Evolutionary conservation across 2,888 invertebrate species (phyloP).

Genomic region (Drosophila leonis): DNA sequence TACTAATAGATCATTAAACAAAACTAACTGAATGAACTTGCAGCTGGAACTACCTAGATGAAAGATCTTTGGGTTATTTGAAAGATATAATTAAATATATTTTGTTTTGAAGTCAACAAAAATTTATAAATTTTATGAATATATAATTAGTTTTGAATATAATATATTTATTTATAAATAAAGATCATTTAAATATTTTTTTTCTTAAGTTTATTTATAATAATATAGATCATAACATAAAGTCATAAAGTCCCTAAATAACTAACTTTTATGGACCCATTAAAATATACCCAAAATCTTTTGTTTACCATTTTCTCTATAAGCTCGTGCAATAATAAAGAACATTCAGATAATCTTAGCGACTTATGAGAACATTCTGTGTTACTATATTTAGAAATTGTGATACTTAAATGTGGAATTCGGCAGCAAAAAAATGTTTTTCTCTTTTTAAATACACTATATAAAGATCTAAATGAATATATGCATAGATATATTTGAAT

Average conservation of each 20-base stretch:
- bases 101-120: too few relatives aligned
- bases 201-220: background rate
- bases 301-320: slow-evolving; percentile 9
- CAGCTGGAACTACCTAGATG: too few relatives aligned
- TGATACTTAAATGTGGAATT: slow-evolving; percentile 11
- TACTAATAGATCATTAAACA: too few relatives aligned
- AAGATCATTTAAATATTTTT: background rate
- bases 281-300: background rate
- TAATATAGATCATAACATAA: background rate
- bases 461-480: slow-evolving; percentile 9
- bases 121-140: background rate
- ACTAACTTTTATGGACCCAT: background rate
- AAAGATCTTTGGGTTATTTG: too few relatives aligned
- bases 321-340: slow-evolving; percentile 6
- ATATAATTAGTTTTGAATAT: background rate
- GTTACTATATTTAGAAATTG: slow-evolving; percentile 11
- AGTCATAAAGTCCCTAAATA: too few relatives aligned
- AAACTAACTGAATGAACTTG: too few relatives aligned
- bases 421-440: background rate
- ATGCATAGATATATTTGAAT: too few relatives aligned
- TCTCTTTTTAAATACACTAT: background rate
- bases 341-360: slow-evolving; percentile 11
- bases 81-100: too few relatives aligned
- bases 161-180: background rate
- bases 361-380: slow-evolving; percentile 7